Conservation (phyloP, 2,888 invertebrate genomes). For the Cephus pygmeus region DNA sequence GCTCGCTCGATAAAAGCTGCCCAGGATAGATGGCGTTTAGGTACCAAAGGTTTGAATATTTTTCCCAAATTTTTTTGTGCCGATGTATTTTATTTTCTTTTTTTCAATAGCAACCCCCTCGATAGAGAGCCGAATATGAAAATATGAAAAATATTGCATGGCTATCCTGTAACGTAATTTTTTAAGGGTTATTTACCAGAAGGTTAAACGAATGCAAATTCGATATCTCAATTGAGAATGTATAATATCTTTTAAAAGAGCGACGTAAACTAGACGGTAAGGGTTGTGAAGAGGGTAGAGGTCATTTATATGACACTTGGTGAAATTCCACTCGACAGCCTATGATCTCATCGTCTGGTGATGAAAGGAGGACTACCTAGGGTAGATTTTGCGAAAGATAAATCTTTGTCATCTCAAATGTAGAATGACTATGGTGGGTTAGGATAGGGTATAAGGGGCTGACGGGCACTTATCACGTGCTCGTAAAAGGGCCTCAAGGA, state of each 20-base stretch:
- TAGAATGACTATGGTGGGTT: neutral
- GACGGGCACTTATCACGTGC: neutral
- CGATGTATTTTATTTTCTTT: neutral
- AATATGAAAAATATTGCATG: neutral
- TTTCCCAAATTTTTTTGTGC: neutral
- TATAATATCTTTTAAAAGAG: neutral
- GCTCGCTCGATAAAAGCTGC: slow-evolving; percentile 19
- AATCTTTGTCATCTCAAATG: neutral
- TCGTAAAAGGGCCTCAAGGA: neutral
- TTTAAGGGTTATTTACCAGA: neutral
- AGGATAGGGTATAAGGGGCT: neutral
- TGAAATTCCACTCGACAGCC: neutral
- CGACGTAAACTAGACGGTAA: neutral
- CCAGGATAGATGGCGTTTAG: slow-evolving; percentile 1
- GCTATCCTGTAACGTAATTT: neutral
- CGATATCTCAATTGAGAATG: neutral
- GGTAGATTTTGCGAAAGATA: neutral
- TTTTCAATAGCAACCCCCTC: neutral
- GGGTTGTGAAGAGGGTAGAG: neutral
- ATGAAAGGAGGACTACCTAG: neutral
- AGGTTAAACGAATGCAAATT: neutral
- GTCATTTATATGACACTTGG: neutral
- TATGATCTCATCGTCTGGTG: neutral
- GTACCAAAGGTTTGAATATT: neutral
- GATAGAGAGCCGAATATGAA: neutral